Base-by-base conservation (phyloP, 2,797 vertebrate genomes). In the Eleutherodactylus coqui region DNA sequence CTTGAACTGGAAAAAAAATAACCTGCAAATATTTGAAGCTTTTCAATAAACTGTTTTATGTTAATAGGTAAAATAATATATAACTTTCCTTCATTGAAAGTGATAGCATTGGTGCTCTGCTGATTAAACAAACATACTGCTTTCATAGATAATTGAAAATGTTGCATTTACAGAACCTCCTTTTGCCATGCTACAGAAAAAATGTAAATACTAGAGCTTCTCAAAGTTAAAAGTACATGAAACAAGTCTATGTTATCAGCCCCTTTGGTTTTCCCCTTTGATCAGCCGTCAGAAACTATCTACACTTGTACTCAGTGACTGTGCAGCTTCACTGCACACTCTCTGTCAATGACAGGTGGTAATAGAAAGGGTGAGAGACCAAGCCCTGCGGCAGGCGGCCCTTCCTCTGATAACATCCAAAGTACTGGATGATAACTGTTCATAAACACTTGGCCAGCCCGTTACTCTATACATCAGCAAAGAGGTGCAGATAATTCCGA, bases 201-300 rank as follows among this genome's bases (percentile, higher is more conserved):
- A 92, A 93, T 91, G 92, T 90, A 92, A 94, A 94, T 93, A 92
- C 92, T 90, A 88, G 60, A 60, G 92, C 90, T 93, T 90, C 93
- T 92, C 92, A 87, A 91, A 95, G 94, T 94, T 95, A 92, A 95
- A 95, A 95, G 94, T 91, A 92, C 94, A 93, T 90, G 91, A 94
- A 95, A 93, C 92, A 91, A 92, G 92, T 91, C 92, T 92, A 91
- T 90, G 93, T 95, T 96, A 96, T 96, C 96, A 92, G 93, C 90
- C 86, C 81, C 89, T 91, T 92, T 92, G 92, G 92, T 91, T 93
- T 91, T 93, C 89, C 90, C 90, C 96, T 96, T 96, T 96, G 96
- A 96, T 96, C 95, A 95, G 92, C 93, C 91, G 94, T 95, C 94
- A 95, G 93, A 93, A 95, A 94, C 95, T 95, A 96, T 96, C 96